Conservation (phyloP, 2,797 vertebrate genomes). For the Sebastes paucispinis region DNA sequence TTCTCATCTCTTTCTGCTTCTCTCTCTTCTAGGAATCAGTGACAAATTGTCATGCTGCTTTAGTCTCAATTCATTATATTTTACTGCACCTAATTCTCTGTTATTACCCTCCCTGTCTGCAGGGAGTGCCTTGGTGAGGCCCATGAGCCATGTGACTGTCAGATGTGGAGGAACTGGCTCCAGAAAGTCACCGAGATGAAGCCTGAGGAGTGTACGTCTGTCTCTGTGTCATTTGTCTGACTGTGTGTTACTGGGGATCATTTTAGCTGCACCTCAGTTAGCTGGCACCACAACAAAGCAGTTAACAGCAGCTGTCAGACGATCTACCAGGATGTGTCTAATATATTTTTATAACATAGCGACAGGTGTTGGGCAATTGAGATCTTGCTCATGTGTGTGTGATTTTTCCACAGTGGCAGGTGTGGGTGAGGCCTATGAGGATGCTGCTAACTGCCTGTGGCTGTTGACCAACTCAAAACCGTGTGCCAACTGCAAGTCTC, state of each 20-base stretch:
- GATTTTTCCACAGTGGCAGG: conserved; percentile 87
- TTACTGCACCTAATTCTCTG: background rate
- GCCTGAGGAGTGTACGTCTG: conserved; percentile 93
- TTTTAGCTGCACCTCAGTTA: conserved; percentile 2
- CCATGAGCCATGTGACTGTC: conserved; percentile 98
- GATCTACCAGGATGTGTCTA: conserved; percentile 12
- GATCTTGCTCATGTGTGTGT: background rate
- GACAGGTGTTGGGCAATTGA: conserved; percentile 36
- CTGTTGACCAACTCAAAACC: conserved; percentile 97
- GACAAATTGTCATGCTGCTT: background rate
- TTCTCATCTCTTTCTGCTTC: background rate
- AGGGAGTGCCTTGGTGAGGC: conserved; percentile 99
- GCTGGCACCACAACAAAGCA: conserved; percentile 8
- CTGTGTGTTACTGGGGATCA: background rate
- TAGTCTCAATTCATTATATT: background rate
- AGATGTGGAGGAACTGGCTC: conserved; percentile 98
- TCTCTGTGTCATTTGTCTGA: conserved; percentile 15
- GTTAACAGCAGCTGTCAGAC: conserved; percentile 40
- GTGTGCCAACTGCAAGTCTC: conserved; percentile 98
- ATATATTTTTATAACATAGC: conserved; percentile 22
- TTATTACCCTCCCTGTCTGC: conserved; percentile 15
- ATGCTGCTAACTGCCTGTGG: conserved; percentile 98
- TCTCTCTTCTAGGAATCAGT: background rate
- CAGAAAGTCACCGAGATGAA: conserved; percentile 99
- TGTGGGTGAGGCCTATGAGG: conserved; percentile 97